Percentiles rank a stretch among this genome's conserved stretches.
Conservation (phyloP, 2,797 vertebrate species). For the Lepus townsendii region DNA sequence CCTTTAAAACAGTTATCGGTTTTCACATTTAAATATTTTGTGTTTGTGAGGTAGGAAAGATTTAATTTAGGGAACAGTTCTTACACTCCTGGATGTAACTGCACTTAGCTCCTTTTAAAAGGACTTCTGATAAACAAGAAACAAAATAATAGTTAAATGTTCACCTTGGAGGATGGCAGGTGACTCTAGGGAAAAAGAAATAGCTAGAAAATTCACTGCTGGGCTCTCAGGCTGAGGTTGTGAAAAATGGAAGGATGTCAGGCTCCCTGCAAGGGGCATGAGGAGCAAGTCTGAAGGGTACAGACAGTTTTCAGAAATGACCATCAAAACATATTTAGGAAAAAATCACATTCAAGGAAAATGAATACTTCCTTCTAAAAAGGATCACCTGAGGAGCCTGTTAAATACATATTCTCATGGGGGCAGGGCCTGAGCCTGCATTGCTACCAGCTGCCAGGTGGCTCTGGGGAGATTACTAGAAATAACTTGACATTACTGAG, state of each 20-base stretch:
- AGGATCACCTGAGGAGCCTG: background rate
- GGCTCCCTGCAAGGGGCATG: background rate
- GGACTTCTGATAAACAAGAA: background rate
- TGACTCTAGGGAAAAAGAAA: background rate
- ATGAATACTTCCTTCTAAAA: background rate
- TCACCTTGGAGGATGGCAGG: background rate
- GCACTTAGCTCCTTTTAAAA: background rate
- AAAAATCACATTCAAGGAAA: constrained; percentile 52
- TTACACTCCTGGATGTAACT: background rate
- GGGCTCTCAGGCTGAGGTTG: background rate
- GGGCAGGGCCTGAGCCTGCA: background rate
- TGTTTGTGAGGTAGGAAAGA: background rate
- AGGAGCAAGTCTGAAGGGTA: background rate
- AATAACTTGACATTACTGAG: background rate
- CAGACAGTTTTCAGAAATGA: background rate
- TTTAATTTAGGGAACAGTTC: background rate
- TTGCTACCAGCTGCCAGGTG: background rate
- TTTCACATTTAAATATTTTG: constrained; percentile 55
- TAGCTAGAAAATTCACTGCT: constrained; percentile 43
- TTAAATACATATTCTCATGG: background rate
- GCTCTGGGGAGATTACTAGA: constrained; percentile 1
- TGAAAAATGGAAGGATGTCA: constrained; percentile 40
- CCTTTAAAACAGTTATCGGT: background rate
- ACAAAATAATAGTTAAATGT: constrained; percentile 23
- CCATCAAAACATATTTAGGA: background rate